Conservation (phyloP, 2,888 invertebrate genomes). For the Pecten maximus region DNA sequence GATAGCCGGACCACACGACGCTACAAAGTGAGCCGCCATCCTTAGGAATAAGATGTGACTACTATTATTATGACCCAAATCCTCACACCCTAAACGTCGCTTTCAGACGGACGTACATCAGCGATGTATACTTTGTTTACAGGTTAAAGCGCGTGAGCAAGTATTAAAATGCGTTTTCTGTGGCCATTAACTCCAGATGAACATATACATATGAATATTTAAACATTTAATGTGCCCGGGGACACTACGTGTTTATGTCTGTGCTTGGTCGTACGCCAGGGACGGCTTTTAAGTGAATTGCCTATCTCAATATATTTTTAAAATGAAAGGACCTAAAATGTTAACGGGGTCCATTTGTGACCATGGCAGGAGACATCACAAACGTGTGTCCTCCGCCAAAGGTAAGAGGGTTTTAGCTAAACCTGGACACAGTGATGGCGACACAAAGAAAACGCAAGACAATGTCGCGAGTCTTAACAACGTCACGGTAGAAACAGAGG, state of each 20-base stretch:
- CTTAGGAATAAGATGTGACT: not conserved
- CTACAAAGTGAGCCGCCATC: too few species aligned
- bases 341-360: not conserved
- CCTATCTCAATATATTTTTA: not conserved
- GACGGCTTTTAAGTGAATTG: not conserved
- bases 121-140: not conserved
- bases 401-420: not conserved
- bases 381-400: not conserved
- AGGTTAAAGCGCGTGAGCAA: not conserved
- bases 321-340: constrained; percentile 29
- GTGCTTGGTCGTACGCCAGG: not conserved
- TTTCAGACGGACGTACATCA: not conserved
- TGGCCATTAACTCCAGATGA: not conserved
- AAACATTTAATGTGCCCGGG: not conserved
- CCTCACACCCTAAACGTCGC: not conserved
- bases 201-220: not conserved
- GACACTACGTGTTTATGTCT: not conserved
- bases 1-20: not conserved
- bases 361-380: not conserved
- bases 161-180: not conserved
- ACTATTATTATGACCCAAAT: not conserved
- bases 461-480: not conserved
- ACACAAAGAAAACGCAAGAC: not conserved
- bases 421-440: not conserved
- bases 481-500: not conserved